These are phyloP conservation scores for Morone saxatilis DNA, from an alignment of 2,113 vertebrate genomes.

Conservation along the genomic window DNA sequence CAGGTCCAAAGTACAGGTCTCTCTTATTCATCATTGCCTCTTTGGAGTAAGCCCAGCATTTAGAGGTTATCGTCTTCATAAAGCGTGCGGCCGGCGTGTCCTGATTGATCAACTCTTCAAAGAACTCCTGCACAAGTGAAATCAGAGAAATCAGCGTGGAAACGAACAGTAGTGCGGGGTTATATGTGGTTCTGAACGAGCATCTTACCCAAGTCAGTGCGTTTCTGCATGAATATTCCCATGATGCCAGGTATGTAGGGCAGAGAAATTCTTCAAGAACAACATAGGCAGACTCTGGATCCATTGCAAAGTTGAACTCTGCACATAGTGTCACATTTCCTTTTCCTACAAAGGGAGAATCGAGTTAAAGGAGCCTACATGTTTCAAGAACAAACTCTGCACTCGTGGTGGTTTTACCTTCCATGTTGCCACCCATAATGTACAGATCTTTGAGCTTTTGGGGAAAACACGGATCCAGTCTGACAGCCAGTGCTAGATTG, in stretches of 20 bases:
- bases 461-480: slow-evolving; percentile 81
- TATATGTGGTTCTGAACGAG: background rate
- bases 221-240: slow-evolving; percentile 83
- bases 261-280: slow-evolving; percentile 85
- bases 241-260: slow-evolving; percentile 79
- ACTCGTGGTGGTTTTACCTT: slow-evolving; percentile 69
- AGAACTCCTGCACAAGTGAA: slow-evolving; percentile 79
- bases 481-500: slow-evolving; percentile 84
- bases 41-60: slow-evolving; percentile 76
- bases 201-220: slow-evolving; percentile 82
- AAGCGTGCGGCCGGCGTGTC: slow-evolving; percentile 77
- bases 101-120: slow-evolving; percentile 78
- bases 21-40: slow-evolving; percentile 43
- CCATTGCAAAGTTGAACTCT: slow-evolving; percentile 86
- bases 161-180: background rate
- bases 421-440: slow-evolving; percentile 88
- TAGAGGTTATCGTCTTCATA: slow-evolving; percentile 82
- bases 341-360: slow-evolving; percentile 72
- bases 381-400: background rate
- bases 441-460: slow-evolving; percentile 82
- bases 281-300: slow-evolving; percentile 84
- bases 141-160: background rate
- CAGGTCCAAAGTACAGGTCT: slow-evolving; percentile 71
- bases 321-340: slow-evolving; percentile 83
- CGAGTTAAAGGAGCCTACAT: background rate